Conservation (phyloP, 2,113 vertebrate species). For the Anolis carolinensis region DNA sequence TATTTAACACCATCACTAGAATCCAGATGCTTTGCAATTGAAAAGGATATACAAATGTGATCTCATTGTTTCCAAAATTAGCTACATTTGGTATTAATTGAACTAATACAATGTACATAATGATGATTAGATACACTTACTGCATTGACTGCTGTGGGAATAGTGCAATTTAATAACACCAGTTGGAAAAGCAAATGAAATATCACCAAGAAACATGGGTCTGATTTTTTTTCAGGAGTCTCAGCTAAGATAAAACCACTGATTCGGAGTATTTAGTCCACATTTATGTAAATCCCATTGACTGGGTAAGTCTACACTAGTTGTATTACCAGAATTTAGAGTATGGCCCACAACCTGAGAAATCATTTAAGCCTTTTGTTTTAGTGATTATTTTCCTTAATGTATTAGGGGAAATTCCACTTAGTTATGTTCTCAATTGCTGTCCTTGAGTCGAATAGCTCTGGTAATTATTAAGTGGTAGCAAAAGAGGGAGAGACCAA, state of each 20-base stretch:
- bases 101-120: slow-evolving; percentile 44
- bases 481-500: slow-evolving; percentile 41
- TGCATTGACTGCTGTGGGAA: slow-evolving; percentile 30
- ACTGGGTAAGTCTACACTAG: too few species aligned
- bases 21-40: slow-evolving; percentile 16
- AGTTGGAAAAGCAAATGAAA: neutral
- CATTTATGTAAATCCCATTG: too few species aligned
- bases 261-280: too few species aligned
- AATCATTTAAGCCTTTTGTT: neutral
- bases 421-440: slow-evolving; percentile 62
- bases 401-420: slow-evolving; percentile 59
- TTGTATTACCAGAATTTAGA: too few species aligned
- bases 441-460: slow-evolving; percentile 58
- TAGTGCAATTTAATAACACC: neutral
- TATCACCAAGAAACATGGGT: too few species aligned
- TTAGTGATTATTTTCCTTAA: slow-evolving; percentile 57
- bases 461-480: slow-evolving; percentile 67
- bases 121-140: slow-evolving; percentile 43
- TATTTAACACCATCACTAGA: neutral
- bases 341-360: neutral
- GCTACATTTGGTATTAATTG: slow-evolving; percentile 34
- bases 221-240: too few species aligned
- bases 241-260: too few species aligned
- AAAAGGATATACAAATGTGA: neutral
- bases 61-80: slow-evolving; percentile 34